Conservation (phyloP, 2,888 invertebrate species). For the Plusia festucae region DNA sequence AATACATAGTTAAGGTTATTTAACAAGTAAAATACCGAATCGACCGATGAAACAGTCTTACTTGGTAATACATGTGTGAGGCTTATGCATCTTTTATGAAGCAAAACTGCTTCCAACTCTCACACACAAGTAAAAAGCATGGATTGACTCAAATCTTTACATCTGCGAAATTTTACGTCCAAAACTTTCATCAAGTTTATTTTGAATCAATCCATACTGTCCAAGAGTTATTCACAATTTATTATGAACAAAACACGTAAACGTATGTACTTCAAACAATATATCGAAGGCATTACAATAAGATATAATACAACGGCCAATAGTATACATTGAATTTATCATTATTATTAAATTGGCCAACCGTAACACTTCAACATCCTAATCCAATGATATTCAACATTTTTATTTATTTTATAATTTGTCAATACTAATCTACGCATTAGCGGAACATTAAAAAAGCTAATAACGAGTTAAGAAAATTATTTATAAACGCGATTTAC, state of each 20-base stretch:
- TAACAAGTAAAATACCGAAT: conserved; percentile 50
- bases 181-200: conserved; percentile 43
- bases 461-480: conserved; percentile 77
- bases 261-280: conserved; percentile 54
- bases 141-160: conserved; percentile 25
- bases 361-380: conserved; percentile 60
- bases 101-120: neutral
- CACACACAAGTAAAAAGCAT: conserved; percentile 34
- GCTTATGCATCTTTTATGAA: neutral
- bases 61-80: conserved; percentile 37
- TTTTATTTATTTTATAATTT: conserved; percentile 61
- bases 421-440: conserved; percentile 72
- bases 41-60: conserved; percentile 32
- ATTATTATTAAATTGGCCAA: conserved; percentile 55
- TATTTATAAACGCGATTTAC: conserved; percentile 72
- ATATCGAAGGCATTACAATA: conserved; percentile 51
- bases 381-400: conserved; percentile 66
- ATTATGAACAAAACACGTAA: conserved; percentile 48
- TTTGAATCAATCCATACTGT: conserved; percentile 44
- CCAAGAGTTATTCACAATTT: conserved; percentile 30
- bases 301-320: conserved; percentile 56
- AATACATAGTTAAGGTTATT: conserved; percentile 47
- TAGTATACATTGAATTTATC: conserved; percentile 57
- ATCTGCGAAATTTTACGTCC: conserved; percentile 26
- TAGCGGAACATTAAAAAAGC: conserved; percentile 82